These are phyloP conservation scores for Liopterus haemorrhoidalis DNA, from an alignment of 2,888 invertebrate species.

Conservation along the genomic window DNA sequence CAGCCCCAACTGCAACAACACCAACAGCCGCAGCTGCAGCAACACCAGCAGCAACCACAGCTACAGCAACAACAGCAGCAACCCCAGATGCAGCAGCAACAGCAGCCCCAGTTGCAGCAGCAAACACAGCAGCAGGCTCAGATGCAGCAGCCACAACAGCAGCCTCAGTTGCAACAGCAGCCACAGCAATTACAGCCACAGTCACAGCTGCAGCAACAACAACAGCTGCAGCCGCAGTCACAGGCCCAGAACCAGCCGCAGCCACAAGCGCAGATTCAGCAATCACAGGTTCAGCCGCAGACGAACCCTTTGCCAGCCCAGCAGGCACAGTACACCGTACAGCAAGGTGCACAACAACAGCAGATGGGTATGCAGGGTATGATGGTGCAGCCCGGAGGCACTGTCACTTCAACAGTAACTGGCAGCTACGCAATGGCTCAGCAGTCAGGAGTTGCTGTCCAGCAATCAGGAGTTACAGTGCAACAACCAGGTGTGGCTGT, in stretches of 20 bases:
- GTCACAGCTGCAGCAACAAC: not conserved
- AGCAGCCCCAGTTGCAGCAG: constrained; percentile 18
- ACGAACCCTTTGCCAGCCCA: not conserved
- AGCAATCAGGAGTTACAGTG: no score
- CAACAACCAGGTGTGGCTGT: no score
- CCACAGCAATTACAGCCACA: not conserved
- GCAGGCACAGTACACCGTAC: not conserved
- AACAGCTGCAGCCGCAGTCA: constrained; percentile 10
- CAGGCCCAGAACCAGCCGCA: constrained; percentile 1
- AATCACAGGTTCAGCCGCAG: constrained; percentile 8
- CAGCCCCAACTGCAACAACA: constrained; percentile 18
- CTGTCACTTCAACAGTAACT: no score
- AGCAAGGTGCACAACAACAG: not conserved
- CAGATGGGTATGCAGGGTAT: not conserved
- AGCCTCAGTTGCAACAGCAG: constrained; percentile 21
- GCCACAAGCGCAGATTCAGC: constrained; percentile 1
- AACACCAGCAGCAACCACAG: constrained; percentile 3
- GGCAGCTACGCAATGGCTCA: no score
- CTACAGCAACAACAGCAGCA: constrained; percentile 9
- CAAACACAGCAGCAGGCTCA: constrained; percentile 24
- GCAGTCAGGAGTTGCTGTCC: no score
- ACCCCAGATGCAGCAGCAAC: constrained; percentile 16
- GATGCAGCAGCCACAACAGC: constrained; percentile 15
- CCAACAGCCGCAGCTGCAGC: constrained; percentile 14
- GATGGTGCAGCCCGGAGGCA: constrained; percentile 25